Evolutionary conservation across 2,888 invertebrate genomes (phyloP).

Genomic region (Ommatoiulus sabulosus): DNA sequence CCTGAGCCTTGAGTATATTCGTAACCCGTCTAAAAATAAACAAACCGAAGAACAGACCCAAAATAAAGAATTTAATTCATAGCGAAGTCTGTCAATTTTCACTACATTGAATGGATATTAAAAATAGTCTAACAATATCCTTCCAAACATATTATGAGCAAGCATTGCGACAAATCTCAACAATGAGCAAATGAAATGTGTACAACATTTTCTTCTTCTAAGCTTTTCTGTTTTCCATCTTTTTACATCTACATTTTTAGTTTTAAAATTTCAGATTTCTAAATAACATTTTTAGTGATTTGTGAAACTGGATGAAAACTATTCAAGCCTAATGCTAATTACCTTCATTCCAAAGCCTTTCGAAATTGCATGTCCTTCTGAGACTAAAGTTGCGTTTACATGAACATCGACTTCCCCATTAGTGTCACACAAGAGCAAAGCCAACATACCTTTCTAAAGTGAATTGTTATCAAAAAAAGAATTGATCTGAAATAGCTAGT

Average conservation of each 20-base stretch:
- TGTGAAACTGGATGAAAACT: too few species aligned
- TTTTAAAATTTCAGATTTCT: too few species aligned
- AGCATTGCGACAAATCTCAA: too few species aligned
- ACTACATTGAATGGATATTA: neutral
- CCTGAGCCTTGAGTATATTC: neutral
- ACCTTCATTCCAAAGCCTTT: neutral
- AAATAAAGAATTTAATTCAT: neutral
- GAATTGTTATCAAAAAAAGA: neutral
- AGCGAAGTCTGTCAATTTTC: neutral
- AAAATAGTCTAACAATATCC: neutral
- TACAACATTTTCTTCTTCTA: too few species aligned
- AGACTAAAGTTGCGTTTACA: neutral
- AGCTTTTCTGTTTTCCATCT: too few species aligned
- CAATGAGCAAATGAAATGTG: too few species aligned
- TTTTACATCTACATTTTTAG: too few species aligned
- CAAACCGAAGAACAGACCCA: too few species aligned
- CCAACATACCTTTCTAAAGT: neutral
- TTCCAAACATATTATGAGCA: neutral
- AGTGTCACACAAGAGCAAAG: neutral
- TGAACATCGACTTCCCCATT: neutral
- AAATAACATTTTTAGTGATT: too few species aligned
- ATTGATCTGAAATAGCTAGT: neutral
- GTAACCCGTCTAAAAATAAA: too few species aligned
- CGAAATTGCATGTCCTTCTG: neutral
- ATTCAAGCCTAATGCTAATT: too few species aligned